phyloP scores from a whole-genome alignment of 2,113 vertebrate species.

The Spilogale gracilis region DNA sequence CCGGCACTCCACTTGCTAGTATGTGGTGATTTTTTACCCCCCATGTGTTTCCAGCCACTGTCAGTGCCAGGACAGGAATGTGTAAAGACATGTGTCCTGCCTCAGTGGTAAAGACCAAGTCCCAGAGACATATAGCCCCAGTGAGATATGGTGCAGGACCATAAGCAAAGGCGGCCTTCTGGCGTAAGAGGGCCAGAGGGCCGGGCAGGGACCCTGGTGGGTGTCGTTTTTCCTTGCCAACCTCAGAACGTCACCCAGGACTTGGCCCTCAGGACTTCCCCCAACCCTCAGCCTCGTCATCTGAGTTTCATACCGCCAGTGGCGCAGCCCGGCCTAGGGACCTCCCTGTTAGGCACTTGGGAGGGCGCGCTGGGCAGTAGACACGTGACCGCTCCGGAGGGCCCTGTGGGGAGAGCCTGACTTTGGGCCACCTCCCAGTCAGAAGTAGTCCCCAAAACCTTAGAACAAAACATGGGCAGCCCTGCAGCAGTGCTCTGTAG shows the following conservation, averaged over 20 bases:
- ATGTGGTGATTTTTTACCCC: neutral
- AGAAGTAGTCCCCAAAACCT: fast-evolving
- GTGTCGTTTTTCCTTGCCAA: neutral
- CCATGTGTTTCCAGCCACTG: fast-evolving
- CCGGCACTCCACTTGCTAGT: fast-evolving
- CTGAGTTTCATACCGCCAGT: neutral
- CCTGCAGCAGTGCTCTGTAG: neutral
- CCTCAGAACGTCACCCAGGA: neutral
- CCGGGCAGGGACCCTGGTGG: neutral
- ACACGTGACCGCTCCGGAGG: fast-evolving
- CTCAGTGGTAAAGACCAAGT: neutral
- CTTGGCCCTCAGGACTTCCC: neutral
- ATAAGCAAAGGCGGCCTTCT: neutral
- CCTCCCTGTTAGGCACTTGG: fast-evolving
- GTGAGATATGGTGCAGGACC: neutral
- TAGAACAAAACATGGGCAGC: neutral
- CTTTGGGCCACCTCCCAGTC: neutral
- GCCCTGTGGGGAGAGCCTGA: neutral
- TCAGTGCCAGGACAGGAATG: neutral
- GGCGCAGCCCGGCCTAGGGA: neutral
- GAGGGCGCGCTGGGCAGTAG: neutral
- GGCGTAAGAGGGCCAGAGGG: fast-evolving
- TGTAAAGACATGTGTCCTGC: fast-evolving
- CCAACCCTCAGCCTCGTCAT: no score
- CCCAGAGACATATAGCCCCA: neutral